Percentiles rank a stretch among this genome's conserved stretches.
These are phyloP conservation scores for Chromis chromis DNA, from an alignment of 2,797 vertebrate genomes.

Conservation along the genomic window DNA sequence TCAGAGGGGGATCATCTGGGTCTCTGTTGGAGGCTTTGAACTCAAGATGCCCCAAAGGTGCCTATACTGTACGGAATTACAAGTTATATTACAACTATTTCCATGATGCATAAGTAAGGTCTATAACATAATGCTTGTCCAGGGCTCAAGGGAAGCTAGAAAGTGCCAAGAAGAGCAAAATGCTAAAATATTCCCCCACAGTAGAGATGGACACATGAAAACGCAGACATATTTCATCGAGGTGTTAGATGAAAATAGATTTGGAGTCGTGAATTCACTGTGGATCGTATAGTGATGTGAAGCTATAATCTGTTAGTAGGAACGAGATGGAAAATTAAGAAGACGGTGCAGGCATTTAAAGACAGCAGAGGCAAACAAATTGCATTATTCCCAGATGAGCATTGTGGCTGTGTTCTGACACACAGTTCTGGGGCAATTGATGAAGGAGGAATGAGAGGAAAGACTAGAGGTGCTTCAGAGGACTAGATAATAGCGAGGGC, in stretches of 20 bases:
- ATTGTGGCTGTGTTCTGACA: conserved; percentile 53
- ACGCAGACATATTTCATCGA: conserved; percentile 26
- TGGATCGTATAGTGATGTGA: conserved; percentile 27
- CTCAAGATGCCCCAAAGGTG: conserved; percentile 30
- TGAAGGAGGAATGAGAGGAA: conserved; percentile 14
- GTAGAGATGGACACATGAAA: conserved; percentile 27
- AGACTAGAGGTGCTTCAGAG: conserved; percentile 39
- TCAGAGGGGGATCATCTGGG: conserved; percentile 2
- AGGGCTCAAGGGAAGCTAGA: conserved; percentile 34
- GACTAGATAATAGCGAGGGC: conserved; percentile 37
- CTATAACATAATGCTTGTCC: conserved; percentile 37
- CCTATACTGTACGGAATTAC: conserved; percentile 16
- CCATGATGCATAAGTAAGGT: conserved; percentile 42
- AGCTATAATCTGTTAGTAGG: conserved; percentile 46
- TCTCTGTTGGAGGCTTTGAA: conserved; percentile 23
- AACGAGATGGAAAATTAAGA: conserved; percentile 41
- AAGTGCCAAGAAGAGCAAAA: conserved; percentile 45
- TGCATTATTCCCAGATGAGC: conserved; percentile 56
- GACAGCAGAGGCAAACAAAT: conserved; percentile 37
- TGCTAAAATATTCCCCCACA: conserved; percentile 38
- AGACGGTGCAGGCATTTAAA: conserved; percentile 21
- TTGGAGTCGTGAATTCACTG: conserved; percentile 40
- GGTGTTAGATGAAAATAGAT: conserved; percentile 46
- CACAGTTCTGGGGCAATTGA: conserved; percentile 49
- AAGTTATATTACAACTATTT: conserved; percentile 44